Evolutionary conservation across 2,888 invertebrate species (phyloP), one percentile per base, ranked within the genome.

Genomic region (Spialia ferax): DNA sequence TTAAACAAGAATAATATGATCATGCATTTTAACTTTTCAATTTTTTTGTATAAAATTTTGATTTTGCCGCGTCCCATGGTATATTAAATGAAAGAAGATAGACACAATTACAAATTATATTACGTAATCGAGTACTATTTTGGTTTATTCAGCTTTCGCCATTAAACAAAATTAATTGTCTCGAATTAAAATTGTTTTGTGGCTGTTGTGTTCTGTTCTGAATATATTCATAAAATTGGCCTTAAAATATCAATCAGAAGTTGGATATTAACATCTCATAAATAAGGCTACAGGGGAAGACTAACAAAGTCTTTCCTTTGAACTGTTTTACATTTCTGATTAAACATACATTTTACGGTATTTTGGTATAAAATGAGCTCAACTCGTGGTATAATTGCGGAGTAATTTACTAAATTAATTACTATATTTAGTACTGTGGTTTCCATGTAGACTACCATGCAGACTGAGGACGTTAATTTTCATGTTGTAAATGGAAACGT

Each of bases 241-340:
- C 23, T 60, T 60, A 38, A 54, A 63, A 63, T 63, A 63, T 63
- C 62, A 63, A 63, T 63, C 62, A 54, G 26, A 54, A 54, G 23
- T 63, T 35, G 15, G 23, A 26, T 63, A 63, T 62, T 52, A 62
- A 62, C 62, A 52, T 62, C 62, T 52, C 52, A 62, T 52, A 38
- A 62, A 62, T 52, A 54, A 52, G 23, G 62, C 38, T 52, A 52
- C 50, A 13, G 35, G 35, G 48, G 35, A 62, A 62, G 35, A 38
- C 52, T 38, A 52, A 62, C 62, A 52, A 52, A 52, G 62, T 38
- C 38, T n/a, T 6, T 0, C 50, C n/a, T 32, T 50, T 45, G 18
- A 18, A 45, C 18, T 50, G 50, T 48, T 15, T 29, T 20, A 45
- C 20, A 48, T 48, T 54, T 54, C 23, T n/a, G 7, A 8, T 48